Evolutionary conservation across 1,140 invertebrate genomes (phyloP).

Genomic region (Drosophila saltans): DNA sequence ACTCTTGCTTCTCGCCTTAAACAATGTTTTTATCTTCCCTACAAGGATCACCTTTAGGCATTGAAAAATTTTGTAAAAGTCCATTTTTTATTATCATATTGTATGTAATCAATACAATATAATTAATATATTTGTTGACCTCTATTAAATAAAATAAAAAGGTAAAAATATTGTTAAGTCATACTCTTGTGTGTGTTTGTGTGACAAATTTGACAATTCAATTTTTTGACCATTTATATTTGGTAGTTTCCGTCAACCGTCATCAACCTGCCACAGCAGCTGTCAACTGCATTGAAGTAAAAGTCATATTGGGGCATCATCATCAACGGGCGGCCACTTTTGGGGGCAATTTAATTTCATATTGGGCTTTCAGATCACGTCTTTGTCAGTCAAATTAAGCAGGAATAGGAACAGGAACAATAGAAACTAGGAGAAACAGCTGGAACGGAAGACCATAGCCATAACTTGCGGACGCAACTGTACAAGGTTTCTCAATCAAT

Average conservation of each 20-base stretch:
- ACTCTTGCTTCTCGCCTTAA: too few species aligned
- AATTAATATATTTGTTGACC: too few species aligned
- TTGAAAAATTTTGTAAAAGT: too few species aligned
- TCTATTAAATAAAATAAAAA: neutral
- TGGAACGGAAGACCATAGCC: too few species aligned
- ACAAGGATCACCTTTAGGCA: too few species aligned
- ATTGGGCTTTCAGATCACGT: conserved; percentile 59
- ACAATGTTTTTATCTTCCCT: too few species aligned
- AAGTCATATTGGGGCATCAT: conserved; percentile 29
- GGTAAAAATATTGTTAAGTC: conserved; percentile 6
- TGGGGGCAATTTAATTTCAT: conserved; percentile 53
- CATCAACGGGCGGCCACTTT: conserved; percentile 8
- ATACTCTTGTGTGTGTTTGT: conserved; percentile 34
- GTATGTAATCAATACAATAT: too few species aligned
- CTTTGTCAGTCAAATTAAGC: conserved; percentile 36
- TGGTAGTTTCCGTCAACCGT: neutral
- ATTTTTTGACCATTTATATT: conserved; percentile 24
- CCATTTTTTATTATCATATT: too few species aligned
- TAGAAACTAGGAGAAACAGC: neutral
- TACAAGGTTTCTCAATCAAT: neutral
- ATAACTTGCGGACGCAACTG: neutral
- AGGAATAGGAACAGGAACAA: neutral
- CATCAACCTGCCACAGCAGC: conserved; percentile 19
- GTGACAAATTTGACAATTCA: conserved; percentile 62
- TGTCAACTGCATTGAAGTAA: conserved; percentile 31